Evolutionary conservation across 2,113 vertebrate genomes (phyloP).

Genomic region (Silurus glanis): DNA sequence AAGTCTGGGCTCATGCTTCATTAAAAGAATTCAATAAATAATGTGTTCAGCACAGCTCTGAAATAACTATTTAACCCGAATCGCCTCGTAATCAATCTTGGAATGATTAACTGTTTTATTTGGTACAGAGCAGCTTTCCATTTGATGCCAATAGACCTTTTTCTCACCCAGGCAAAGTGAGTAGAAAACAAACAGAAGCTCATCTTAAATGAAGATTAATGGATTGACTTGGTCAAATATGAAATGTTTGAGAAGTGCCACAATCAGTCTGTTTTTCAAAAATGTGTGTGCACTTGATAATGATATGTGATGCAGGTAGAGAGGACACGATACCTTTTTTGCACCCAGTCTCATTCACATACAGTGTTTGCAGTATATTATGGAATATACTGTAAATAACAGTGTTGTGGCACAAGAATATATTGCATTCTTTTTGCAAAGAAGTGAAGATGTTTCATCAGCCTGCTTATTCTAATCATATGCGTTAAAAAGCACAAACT

Average conservation of each 20-base stretch:
- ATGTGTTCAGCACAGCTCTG: slow-evolving; percentile 48
- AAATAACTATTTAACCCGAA: slow-evolving; percentile 57
- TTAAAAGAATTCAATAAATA: slow-evolving; percentile 55
- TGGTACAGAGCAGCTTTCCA: slow-evolving; percentile 5
- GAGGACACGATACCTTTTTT: too few species aligned
- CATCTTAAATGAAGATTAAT: not conserved
- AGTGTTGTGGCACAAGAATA: not conserved
- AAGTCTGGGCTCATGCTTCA: slow-evolving; percentile 35
- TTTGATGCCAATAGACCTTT: slow-evolving; percentile 3
- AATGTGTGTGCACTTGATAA: not conserved
- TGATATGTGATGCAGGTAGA: not conserved
- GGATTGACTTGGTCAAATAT: not conserved
- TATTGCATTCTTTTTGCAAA: not conserved
- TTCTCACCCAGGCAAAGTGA: not conserved
- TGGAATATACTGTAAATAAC: not conserved
- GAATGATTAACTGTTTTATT: slow-evolving; percentile 32
- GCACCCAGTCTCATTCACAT: not conserved
- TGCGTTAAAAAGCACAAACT: not conserved
- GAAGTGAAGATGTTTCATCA: not conserved
- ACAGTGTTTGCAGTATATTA: not conserved
- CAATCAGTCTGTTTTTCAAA: not conserved
- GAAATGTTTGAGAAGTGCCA: not conserved
- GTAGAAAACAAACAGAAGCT: slow-evolving; percentile 31
- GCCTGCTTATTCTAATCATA: not conserved
- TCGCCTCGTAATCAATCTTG: slow-evolving; percentile 51